Percentiles rank a stretch among this genome's conserved stretches.
Evolutionary conservation across 1,140 invertebrate species (phyloP).

Genomic region (Cyclina sinensis): DNA sequence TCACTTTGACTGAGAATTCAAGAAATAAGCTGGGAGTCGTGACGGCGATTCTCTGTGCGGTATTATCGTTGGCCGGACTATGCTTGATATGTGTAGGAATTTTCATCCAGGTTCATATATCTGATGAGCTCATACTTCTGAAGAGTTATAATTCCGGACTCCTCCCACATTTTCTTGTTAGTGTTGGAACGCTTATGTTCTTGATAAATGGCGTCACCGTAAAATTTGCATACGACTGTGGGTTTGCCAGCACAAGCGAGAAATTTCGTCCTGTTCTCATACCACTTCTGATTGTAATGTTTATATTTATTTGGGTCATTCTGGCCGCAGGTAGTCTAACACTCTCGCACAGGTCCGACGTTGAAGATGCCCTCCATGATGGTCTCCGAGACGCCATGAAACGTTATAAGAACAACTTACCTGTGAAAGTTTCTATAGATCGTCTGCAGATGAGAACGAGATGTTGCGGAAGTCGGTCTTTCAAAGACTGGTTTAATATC

Average conservation of each 20-base stretch:
- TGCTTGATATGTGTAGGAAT: conserved; percentile 36
- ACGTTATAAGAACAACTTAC: conserved; percentile 38
- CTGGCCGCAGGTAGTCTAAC: conserved; percentile 16
- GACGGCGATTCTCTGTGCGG: conserved; percentile 34
- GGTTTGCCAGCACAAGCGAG: conserved; percentile 37
- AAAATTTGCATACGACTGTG: conserved; percentile 57
- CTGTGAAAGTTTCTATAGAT: conserved; percentile 50
- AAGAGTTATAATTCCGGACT: conserved; percentile 50
- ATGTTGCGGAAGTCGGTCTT: conserved; percentile 63
- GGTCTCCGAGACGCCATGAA: conserved; percentile 52
- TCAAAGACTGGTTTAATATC: conserved; percentile 60
- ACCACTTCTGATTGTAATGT: conserved; percentile 53
- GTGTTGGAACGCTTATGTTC: conserved; percentile 46
- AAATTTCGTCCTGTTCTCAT: conserved; percentile 48
- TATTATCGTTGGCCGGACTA: conserved; percentile 29
- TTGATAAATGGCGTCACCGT: conserved; percentile 40
- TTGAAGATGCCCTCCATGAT: conserved; percentile 47
- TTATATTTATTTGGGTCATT: conserved; percentile 56
- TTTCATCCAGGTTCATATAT: conserved; percentile 49
- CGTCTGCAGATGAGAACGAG: conserved; percentile 35
- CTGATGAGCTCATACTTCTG: conserved; percentile 55
- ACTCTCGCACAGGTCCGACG: not conserved
- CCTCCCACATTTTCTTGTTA: conserved; percentile 47
- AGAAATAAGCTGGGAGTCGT: conserved; percentile 50
- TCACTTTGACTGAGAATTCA: conserved; percentile 37